Percentiles rank a stretch among this genome's conserved stretches.
Evolutionary conservation across 1,140 invertebrate species (phyloP).

Genomic region (Campoletis sonorensis): DNA sequence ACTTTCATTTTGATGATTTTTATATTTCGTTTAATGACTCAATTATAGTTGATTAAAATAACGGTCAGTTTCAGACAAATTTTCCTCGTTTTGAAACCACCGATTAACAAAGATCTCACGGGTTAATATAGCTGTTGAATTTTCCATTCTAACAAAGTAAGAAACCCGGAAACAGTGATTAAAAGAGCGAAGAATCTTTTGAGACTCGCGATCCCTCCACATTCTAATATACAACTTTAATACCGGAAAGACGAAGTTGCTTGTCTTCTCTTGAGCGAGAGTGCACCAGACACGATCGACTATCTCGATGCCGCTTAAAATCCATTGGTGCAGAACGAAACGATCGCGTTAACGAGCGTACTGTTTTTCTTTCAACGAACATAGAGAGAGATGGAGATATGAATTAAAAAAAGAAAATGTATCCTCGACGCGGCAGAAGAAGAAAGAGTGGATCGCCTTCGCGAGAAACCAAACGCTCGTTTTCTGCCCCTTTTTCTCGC

Average conservation of each 20-base stretch:
- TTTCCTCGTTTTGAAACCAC: not conserved
- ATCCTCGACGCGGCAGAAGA: conserved; percentile 10
- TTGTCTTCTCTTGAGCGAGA: conserved; percentile 21
- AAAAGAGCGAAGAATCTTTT: not conserved
- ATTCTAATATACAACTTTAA: conserved; percentile 2
- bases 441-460: conserved; percentile 32
- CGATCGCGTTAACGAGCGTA: conserved; percentile 42
- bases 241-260: conserved; percentile 34
- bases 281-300: conserved; percentile 18
- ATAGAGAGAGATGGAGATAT: not conserved
- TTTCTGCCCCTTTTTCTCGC: conserved; percentile 13
- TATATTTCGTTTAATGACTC: too few species aligned
- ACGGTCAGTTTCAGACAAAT: too few species aligned
- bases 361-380: conserved; percentile 27
- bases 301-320: conserved; percentile 24
- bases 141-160: conserved; percentile 4
- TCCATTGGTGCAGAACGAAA: conserved; percentile 41
- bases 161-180: not conserved
- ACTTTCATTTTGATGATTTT: too few species aligned
- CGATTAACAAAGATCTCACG: not conserved
- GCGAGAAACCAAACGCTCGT: not conserved
- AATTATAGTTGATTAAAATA: too few species aligned
- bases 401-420: not conserved
- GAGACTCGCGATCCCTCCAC: not conserved
- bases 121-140: not conserved